Conservation (phyloP, 2,797 vertebrate species). For the Selene dorsalis region DNA sequence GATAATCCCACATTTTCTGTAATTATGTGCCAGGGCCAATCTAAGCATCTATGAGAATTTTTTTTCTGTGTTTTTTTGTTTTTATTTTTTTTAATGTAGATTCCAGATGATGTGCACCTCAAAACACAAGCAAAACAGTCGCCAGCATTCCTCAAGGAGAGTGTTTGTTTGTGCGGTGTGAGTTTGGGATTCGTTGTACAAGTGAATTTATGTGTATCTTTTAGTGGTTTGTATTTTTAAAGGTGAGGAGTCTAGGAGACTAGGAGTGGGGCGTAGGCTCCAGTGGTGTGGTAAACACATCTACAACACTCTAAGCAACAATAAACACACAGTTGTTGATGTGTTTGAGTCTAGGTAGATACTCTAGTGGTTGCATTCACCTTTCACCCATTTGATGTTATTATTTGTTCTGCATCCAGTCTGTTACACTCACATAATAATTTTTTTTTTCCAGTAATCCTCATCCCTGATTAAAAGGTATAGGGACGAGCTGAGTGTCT, state of each 20-base stretch:
- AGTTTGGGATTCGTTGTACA: constrained; percentile 35
- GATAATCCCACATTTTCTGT: constrained; percentile 6
- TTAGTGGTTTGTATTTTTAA: constrained; percentile 65
- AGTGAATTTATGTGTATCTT: constrained; percentile 56
- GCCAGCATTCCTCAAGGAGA: constrained; percentile 56
- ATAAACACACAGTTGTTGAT: constrained; percentile 71
- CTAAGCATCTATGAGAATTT: not conserved
- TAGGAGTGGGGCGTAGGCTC: constrained; percentile 48
- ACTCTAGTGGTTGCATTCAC: constrained; percentile 20
- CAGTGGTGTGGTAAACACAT: constrained; percentile 63
- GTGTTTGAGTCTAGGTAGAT: constrained; percentile 53
- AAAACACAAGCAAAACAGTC: constrained; percentile 63
- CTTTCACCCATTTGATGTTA: constrained; percentile 19
- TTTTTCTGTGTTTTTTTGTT: not conserved
- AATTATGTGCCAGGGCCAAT: not conserved
- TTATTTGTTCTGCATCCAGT: not conserved
- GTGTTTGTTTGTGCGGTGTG: constrained; percentile 69
- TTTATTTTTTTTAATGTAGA: no score
- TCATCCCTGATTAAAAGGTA: constrained; percentile 33
- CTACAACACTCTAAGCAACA: constrained; percentile 60
- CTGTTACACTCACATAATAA: not conserved
- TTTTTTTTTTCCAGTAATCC: not conserved
- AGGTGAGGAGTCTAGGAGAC: constrained; percentile 59
- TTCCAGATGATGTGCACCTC: constrained; percentile 36
- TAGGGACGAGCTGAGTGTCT: constrained; percentile 32